Conservation (phyloP, 1,140 invertebrate species). For the Drosophila kohkoa region DNA sequence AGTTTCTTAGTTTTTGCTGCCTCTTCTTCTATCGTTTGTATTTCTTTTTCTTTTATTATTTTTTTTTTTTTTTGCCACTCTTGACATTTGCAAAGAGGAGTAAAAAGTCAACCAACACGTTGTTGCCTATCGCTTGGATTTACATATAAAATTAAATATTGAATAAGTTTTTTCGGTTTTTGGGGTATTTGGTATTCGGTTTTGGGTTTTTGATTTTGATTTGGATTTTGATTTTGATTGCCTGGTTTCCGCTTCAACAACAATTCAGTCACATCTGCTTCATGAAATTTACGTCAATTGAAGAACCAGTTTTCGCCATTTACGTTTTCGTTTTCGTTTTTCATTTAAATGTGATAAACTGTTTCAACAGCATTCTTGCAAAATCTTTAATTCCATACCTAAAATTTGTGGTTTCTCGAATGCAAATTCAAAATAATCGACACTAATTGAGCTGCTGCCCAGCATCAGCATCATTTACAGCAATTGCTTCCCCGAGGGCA, state of each 20-base stretch:
- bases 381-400: conserved; percentile 22
- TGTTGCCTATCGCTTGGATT: conserved; percentile 54
- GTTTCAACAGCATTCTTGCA: conserved; percentile 39
- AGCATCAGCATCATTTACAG: not conserved
- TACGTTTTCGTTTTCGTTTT: conserved; percentile 12
- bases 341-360: conserved; percentile 40
- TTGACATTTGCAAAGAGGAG: conserved; percentile 80
- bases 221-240: conserved; percentile 22
- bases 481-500: not conserved
- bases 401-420: conserved; percentile 12
- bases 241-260: conserved; percentile 63
- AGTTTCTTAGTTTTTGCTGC: conserved; percentile 31
- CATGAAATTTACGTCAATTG: conserved; percentile 70
- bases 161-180: conserved; percentile 45
- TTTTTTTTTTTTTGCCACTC: conserved; percentile 57
- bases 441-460: not conserved
- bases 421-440: conserved; percentile 8
- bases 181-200: no score
- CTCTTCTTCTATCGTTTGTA: conserved; percentile 3
- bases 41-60: not conserved
- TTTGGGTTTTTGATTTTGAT: no score
- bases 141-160: conserved; percentile 74
- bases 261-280: conserved; percentile 37
- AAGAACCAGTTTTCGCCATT: conserved; percentile 61
- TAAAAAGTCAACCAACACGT: conserved; percentile 42